Evolutionary conservation across 2,888 invertebrate genomes (phyloP), one percentile per base, ranked within the genome.

Genomic region (Incurvaria masculella): DNA sequence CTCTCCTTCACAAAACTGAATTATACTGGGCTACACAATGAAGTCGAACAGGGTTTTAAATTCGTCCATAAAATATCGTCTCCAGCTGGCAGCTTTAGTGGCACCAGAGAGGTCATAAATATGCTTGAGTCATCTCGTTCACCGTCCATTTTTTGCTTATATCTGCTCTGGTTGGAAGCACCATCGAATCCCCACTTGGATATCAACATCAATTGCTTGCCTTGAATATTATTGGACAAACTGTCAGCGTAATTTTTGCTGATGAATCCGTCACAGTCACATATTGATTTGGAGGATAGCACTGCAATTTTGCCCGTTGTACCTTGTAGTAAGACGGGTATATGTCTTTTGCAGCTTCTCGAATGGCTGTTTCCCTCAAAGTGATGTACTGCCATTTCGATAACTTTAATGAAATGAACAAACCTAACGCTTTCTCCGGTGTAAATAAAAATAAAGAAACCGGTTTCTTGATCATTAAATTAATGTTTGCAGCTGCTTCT

Each of bases 161-260:
- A n/a, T n/a, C n/a, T n/a, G n/a, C 53, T 53, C 46, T 51, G 50
- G 46, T 40, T 50, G 17, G 53, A 53, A 6, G 50, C 50, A 41
- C 51, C 53, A 44, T 49, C 49, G 46, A 50, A 52, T 27, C 49
- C 50, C 49, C 50, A 53, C 41, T 51, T 53, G 4, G 44, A 48
- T 49, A 46, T 44, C 16, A 50, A 46, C 6, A 6, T 45, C 2
- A 49, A n/a, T 11, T 50, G 6, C 27, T 51, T 49, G 18, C 46
- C 40, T 51, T 47, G 33, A 18, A 47, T 19, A 47, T 46, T 11
- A 11, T 42, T 44, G n/a, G 50, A 27, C 26, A 51, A 33, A 47
- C 20, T 42, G 48, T 49, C 18, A 33, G 49, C 4, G 47, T 23
- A 50, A 51, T 49, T 19, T 23, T 51, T 11, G 52, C 52, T n/a